Conservation (phyloP, 2,888 invertebrate genomes). For the Latrodectus elegans region DNA sequence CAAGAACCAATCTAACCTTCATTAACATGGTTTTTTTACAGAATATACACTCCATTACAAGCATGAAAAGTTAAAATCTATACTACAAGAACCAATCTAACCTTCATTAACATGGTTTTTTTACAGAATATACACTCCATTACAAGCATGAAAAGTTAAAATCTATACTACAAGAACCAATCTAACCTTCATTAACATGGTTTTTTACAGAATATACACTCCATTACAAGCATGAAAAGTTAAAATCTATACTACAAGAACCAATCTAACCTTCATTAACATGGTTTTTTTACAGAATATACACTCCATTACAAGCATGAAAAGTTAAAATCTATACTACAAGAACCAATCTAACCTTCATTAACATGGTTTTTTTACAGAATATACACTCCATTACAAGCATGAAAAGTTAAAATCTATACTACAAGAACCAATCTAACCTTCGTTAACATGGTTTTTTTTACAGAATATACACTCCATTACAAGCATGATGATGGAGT, state of each 20-base stretch:
- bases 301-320: conserved; percentile 66
- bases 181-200: neutral
- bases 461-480: conserved; percentile 68
- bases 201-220: conserved; percentile 67
- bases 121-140: conserved; percentile 68
- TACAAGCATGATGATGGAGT: conserved; percentile 59
- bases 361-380: conserved; percentile 25
- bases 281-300: conserved; percentile 59
- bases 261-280: neutral
- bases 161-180: too few relatives aligned
- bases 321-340: too few relatives aligned
- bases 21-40: conserved; percentile 9
- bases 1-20: too few relatives aligned
- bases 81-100: too few relatives aligned
- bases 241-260: too few relatives aligned
- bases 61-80: too few relatives aligned
- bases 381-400: conserved; percentile 69
- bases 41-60: conserved; percentile 69
- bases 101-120: neutral
- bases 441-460: neutral
- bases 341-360: too few relatives aligned
- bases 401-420: conserved; percentile 14
- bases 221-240: conserved; percentile 64
- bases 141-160: conserved; percentile 62
- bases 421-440: too few relatives aligned